Conservation (phyloP, 2,113 vertebrate species). For the Arizona elegans region DNA sequence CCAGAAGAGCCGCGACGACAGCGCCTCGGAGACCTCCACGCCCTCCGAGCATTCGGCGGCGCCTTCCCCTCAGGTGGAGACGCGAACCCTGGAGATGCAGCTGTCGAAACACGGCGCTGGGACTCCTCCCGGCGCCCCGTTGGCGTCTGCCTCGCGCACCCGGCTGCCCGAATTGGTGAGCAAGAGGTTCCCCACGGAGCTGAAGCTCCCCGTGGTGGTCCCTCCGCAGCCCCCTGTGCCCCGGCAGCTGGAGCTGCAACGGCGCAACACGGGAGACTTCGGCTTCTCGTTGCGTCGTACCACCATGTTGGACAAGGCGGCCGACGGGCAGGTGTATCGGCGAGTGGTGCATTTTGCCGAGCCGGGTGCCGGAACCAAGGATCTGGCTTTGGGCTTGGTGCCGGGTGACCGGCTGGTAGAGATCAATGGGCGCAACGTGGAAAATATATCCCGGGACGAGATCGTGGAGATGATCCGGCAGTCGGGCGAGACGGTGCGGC, state of each 20-base stretch:
- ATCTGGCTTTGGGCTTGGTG: slow-evolving; percentile 85
- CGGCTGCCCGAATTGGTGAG: slow-evolving; percentile 78
- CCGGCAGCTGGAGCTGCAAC: slow-evolving; percentile 85
- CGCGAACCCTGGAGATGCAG: slow-evolving; percentile 67
- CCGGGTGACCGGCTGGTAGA: slow-evolving; percentile 93
- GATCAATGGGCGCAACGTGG: slow-evolving; percentile 91
- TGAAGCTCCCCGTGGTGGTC: slow-evolving; percentile 77
- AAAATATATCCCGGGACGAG: slow-evolving; percentile 89
- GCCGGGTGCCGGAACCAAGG: slow-evolving; percentile 86
- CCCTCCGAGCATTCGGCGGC: slow-evolving; percentile 75
- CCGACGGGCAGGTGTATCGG: slow-evolving; percentile 81
- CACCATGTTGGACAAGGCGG: slow-evolving; percentile 84
- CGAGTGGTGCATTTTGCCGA: slow-evolving; percentile 93
- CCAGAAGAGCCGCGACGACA: slow-evolving; percentile 78
- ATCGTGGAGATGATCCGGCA: slow-evolving; percentile 99
- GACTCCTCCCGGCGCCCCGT: slow-evolving; percentile 25
- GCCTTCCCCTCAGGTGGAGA: slow-evolving; percentile 77
- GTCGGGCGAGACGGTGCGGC: slow-evolving; percentile 85
- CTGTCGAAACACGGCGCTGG: slow-evolving; percentile 57
- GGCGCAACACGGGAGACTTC: slow-evolving; percentile 91
- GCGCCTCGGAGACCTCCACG: slow-evolving; percentile 76
- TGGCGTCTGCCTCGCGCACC: slow-evolving; percentile 29
- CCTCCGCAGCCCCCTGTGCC: slow-evolving; percentile 73
- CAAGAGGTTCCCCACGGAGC: slow-evolving; percentile 79
- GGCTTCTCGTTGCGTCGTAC: slow-evolving; percentile 93